Percentiles rank a stretch among this genome's conserved stretches.
These are phyloP conservation scores for Zalophus californianus DNA, from an alignment of 2,797 vertebrate species.

Conservation along the genomic window DNA sequence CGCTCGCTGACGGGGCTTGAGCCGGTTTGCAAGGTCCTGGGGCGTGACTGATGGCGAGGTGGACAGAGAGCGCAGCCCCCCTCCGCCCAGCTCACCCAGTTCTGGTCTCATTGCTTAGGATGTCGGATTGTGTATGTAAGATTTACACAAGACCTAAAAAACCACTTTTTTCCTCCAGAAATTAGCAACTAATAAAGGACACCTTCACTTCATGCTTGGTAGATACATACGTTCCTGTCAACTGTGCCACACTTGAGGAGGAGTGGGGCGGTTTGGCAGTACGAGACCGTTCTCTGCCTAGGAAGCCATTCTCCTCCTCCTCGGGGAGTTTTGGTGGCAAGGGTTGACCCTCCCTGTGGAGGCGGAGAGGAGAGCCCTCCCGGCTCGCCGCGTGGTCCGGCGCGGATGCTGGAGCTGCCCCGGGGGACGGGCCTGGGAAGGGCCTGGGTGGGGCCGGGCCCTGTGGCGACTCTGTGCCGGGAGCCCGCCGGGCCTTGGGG, in stretches of 20 bases:
- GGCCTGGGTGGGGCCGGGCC: accelerated
- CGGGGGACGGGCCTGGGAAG: background rate
- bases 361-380: background rate
- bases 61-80: accelerated
- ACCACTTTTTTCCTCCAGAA: background rate
- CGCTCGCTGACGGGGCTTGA: background rate
- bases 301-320: background rate
- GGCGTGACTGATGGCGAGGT: background rate
- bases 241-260: accelerated
- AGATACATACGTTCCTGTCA: too few species aligned
- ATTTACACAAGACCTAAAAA: background rate
- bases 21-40: background rate
- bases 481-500: background rate
- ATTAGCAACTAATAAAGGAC: background rate
- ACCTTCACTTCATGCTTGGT: background rate
- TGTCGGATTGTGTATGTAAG: background rate
- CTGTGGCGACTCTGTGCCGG: background rate
- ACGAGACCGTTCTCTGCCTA: background rate
- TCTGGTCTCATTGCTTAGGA: background rate
- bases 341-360: too few species aligned
- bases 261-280: background rate
- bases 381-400: background rate
- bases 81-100: background rate
- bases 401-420: background rate
- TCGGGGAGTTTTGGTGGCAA: background rate